phyloP scores from a whole-genome alignment of 2,888 invertebrate species.

The Phrixothrix hirtus region DNA sequence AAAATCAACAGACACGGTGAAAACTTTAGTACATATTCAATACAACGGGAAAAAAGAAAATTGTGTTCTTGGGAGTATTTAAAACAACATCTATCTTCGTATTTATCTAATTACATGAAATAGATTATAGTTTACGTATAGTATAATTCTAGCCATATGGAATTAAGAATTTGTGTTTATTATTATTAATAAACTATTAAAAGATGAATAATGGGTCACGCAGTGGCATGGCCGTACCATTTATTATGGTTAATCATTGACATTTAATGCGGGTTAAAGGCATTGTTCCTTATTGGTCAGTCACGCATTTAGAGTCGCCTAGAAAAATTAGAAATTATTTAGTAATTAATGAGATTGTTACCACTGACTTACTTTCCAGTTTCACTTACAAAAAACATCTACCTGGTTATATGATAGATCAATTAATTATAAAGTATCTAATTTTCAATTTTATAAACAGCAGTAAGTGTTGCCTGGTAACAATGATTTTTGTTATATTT shows the following conservation, averaged over 20 bases:
- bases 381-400: slow-evolving; percentile 7
- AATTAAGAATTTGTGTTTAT: slow-evolving; percentile 32
- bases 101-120: neutral
- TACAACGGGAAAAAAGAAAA: no score
- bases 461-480: neutral
- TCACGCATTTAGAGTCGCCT: slow-evolving; percentile 29
- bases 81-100: no score
- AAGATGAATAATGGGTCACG: slow-evolving; percentile 38
- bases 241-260: slow-evolving; percentile 36
- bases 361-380: slow-evolving; percentile 24
- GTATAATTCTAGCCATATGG: neutral
- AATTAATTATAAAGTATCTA: neutral
- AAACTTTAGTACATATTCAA: neutral
- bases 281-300: slow-evolving; percentile 32
- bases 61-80: no score
- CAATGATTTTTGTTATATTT: neutral
- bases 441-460: slow-evolving; percentile 1
- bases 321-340: slow-evolving; percentile 30
- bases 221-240: slow-evolving; percentile 34
- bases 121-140: neutral
- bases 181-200: slow-evolving; percentile 36
- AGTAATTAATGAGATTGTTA: slow-evolving; percentile 29
- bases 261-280: slow-evolving; percentile 35
- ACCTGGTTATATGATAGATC: neutral
- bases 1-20: neutral